A percentile compares a stretch with the other conserved stretches of the same genome.
Evolutionary conservation across 1,140 invertebrate genomes (phyloP).

Genomic region (Drosophila gunungcola): DNA sequence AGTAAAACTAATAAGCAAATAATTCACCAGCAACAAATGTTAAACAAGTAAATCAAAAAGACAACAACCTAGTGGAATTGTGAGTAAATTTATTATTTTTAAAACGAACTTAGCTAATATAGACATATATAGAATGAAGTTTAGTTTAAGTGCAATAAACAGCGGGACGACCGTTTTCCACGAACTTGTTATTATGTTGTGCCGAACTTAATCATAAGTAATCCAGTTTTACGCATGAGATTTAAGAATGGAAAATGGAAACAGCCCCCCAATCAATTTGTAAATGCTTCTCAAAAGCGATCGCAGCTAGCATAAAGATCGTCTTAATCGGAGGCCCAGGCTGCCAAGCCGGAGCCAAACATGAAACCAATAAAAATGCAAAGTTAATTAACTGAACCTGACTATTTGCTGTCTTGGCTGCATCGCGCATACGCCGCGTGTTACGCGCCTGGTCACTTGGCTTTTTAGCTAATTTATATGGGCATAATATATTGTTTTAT

Average conservation of each 20-base stretch:
- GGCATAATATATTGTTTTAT: constrained; percentile 51
- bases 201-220: constrained; percentile 63
- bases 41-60: constrained; percentile 40
- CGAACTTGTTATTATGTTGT: constrained; percentile 67
- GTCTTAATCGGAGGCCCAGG: constrained; percentile 16
- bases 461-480: constrained; percentile 72
- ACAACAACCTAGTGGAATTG: constrained; percentile 56
- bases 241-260: constrained; percentile 42
- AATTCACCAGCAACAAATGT: constrained; percentile 48
- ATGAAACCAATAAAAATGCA: constrained; percentile 72
- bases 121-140: constrained; percentile 31
- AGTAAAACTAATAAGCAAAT: constrained; percentile 22
- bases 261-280: constrained; percentile 54
- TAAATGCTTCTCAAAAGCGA: constrained; percentile 66
- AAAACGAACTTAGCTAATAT: constrained; percentile 54
- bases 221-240: constrained; percentile 46
- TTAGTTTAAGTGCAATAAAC: constrained; percentile 70
- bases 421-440: constrained; percentile 58
- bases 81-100: constrained; percentile 60
- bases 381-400: constrained; percentile 72
- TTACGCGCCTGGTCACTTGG: constrained; percentile 55
- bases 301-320: constrained; percentile 17
- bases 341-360: constrained; percentile 16
- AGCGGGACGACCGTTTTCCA: background rate
- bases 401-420: constrained; percentile 15